Base-by-base conservation (phyloP, 2,797 vertebrate species). In the Peromyscus nudipes region DNA sequence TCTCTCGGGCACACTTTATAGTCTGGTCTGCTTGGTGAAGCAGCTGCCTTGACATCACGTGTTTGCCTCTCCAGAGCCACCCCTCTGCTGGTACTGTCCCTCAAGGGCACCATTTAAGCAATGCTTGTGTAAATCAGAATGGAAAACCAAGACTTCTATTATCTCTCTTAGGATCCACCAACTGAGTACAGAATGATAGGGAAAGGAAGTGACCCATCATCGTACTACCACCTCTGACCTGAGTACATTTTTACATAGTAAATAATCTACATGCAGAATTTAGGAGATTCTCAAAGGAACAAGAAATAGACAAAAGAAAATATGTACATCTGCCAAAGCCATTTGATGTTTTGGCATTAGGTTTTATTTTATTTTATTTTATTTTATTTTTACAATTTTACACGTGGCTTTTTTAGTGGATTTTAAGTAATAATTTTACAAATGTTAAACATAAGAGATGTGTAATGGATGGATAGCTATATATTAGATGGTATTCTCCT, bases 141-240 rank as follows among this genome's bases (percentile, higher is more conserved):
- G 87, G 55, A 96, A 92, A 92, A 62, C 31, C 14, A 88, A 71
- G 77, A 85, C 88, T 85, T 75, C 13, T 65, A 57, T 89, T 82
- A 46, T 81, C 25, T 93, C 46, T 88, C 73, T 85, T 8, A 75
- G 23, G 16, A 23, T 14, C 52, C 13, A 52, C 14, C 14, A 55
- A 71, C 91, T 92, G 0, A 83, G 91, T 95, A 89, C 29, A 91
- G 37, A 60, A 91, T 43, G 75, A 84, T 64, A 71, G 19, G 10
- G 17, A 82, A 93, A 85, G 31, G 11, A 37, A 86, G 6, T 91
- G 84, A 92, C 75, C 91, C 57, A 31, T 37, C 82, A 94, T 92
- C 37, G 43, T 88, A 60, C 65, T 60, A 40, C 19, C 4, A 25
- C 10, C 7, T 57, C 73, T 76, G 19, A 79, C 2, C 84, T 82